Base-by-base conservation (phyloP, 2,113 vertebrate species). In the Typhlomys cinereus region DNA sequence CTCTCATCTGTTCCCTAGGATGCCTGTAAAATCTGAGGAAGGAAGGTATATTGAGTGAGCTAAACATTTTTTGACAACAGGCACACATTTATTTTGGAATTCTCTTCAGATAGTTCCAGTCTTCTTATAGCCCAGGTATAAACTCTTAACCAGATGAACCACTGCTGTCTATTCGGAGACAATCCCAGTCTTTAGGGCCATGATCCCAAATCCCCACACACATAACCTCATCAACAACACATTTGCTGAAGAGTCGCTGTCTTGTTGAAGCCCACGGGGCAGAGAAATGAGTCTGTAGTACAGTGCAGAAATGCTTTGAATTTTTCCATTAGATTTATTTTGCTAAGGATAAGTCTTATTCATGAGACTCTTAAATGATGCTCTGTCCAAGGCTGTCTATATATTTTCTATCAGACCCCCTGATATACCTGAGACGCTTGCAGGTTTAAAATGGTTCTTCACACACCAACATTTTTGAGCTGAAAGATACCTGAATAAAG, bases 81-180 rank as follows among this genome's bases (percentile, higher is more conserved):
- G 48, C 48, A 90, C n/a, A 39, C 7, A 48, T 11, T 90, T 82
- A 79, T 70, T 96, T 93, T 52, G 85, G 23, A 90, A 94, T 90
- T 88, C 36, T n/a, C 62, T 95, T 44, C 78, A 85, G 62, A 93
- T 75, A 85, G 54, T 91, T 67, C 92, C 87, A 92, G 90, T 88
- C 74, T 88, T 85, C n/a, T n/a, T n/a, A n/a, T n/a, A n/a, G n/a
- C n/a, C n/a, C n/a, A n/a, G n/a, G n/a, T n/a, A n/a, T n/a, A n/a
- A n/a, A n/a, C n/a, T n/a, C n/a, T n/a, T n/a, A n/a, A n/a, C n/a
- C n/a, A n/a, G 61, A 95, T 85, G 25, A 92, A 29, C n/a, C 2
- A 46, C 21, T 31, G 71, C 41, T 36, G n/a, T 6, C 29, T 73
- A 62, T 5, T 21, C 54, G 48, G 6, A 50, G 34, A 21, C 9